A percentile compares a stretch with the other conserved stretches of the same genome.
Conservation (phyloP, 2,888 invertebrate genomes). For the Pediacus dermestoides region DNA sequence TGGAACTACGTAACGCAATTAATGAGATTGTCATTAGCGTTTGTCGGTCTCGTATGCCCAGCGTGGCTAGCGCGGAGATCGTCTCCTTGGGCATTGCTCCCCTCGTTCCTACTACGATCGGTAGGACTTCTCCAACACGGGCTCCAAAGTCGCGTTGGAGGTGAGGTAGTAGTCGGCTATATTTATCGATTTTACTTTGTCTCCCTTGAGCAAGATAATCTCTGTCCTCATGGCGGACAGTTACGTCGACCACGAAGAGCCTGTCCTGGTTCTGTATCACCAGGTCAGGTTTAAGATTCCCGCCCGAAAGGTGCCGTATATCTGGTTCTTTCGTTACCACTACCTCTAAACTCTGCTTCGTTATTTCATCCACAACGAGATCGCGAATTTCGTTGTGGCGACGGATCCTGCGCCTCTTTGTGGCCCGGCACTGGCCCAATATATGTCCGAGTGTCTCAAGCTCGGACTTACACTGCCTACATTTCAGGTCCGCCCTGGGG, state of each 20-base stretch:
- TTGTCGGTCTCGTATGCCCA: constrained; percentile 25
- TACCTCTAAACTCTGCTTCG: constrained; percentile 17
- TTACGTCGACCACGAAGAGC: constrained; percentile 35
- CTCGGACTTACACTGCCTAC: constrained; percentile 31
- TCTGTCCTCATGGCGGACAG: constrained; percentile 27
- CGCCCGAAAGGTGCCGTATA: constrained; percentile 16
- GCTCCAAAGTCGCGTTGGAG: constrained; percentile 19
- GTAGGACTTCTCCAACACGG: constrained; percentile 28
- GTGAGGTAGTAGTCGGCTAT: constrained; percentile 25
- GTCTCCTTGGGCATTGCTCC: constrained; percentile 37
- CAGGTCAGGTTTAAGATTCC: constrained; percentile 34
- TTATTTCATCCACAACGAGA: constrained; percentile 19
- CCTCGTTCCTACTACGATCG: constrained; percentile 38
- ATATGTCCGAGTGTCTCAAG: constrained; percentile 39
- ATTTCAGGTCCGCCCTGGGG: constrained; percentile 26
- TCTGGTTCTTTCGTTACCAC: constrained; percentile 22
- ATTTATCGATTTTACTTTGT: constrained; percentile 30
- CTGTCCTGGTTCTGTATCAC: constrained; percentile 27
- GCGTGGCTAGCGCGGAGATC: constrained; percentile 18
- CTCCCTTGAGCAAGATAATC: constrained; percentile 22
- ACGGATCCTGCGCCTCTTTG: too few species aligned
- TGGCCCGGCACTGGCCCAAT: constrained; percentile 32
- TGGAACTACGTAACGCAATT: constrained; percentile 33
- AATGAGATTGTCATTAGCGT: constrained; percentile 30
- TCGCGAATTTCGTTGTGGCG: constrained; percentile 27